Percentiles rank a stretch among this genome's conserved stretches.
Conservation (phyloP, 2,113 vertebrate genomes). For the Coturnix japonica region DNA sequence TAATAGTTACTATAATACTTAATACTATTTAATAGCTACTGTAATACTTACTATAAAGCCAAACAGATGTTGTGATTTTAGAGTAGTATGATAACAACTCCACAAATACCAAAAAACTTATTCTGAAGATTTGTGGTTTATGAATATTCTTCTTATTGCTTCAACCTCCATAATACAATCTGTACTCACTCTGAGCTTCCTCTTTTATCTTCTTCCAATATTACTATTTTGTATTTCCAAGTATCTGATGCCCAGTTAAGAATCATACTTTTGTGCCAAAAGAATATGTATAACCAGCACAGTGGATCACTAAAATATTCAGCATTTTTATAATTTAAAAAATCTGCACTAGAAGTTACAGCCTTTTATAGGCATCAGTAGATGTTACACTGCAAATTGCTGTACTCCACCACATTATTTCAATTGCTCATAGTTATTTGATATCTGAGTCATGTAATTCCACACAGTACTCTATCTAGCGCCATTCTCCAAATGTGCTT, state of each 20-base stretch:
- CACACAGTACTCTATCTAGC: conserved; percentile 7
- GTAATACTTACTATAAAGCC: not conserved
- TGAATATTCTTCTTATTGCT: not conserved
- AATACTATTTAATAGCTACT: too few species aligned
- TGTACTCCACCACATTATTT: conserved; percentile 61
- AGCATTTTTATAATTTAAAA: not conserved
- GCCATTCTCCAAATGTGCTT: not conserved
- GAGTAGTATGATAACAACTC: not conserved
- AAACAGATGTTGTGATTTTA: not conserved
- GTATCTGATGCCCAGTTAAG: not conserved
- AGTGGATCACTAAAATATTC: not conserved
- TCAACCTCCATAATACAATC: not conserved
- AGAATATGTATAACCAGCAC: not conserved
- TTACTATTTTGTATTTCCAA: not conserved
- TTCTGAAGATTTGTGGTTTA: not conserved
- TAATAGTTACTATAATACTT: too few species aligned
- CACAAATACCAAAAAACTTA: not conserved
- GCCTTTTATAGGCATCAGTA: not conserved
- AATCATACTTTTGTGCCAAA: not conserved
- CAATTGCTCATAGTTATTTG: conserved; percentile 57
- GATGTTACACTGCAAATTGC: conserved; percentile 47
- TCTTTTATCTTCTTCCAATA: not conserved
- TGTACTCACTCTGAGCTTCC: not conserved
- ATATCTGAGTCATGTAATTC: conserved; percentile 54
- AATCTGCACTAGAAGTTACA: not conserved